Evolutionary conservation across 2,113 vertebrate genomes (phyloP), one percentile per base, ranked within the genome.

Genomic region (Petaurus breviceps): DNA sequence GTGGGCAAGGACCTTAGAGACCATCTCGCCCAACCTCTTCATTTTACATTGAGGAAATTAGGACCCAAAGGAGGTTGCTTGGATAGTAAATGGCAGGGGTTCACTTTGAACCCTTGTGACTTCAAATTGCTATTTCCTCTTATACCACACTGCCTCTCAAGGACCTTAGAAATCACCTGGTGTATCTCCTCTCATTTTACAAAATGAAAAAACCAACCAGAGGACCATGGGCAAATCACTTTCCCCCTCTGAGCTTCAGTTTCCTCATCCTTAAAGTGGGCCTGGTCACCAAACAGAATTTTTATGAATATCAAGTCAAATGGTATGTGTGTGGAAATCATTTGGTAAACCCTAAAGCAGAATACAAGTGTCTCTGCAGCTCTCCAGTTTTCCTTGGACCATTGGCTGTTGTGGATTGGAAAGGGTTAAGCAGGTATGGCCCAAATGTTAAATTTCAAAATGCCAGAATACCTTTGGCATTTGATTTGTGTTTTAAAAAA

Each of bases 401-500:
- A 25, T 31, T 31, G 5, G 26, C 46, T 51, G n/a, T 43, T 49
- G 10, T 50, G 10, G 90, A 31, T 51, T 28, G 26, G 47, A 49
- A 51, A 51, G 90, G 24, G 47, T 51, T 90, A 26, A 49, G 19
- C 14, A 31, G 90, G 49, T 47, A 47, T 51, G 24, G 28, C 47
- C 14, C 10, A 90, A 51, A 90, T 50, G 90, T 90, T 31, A 50
- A 51, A 90, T 90, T 90, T 49, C 47, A 49, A 51, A 90, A 90
- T 14, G 90, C 10, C 46, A 50, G 68, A 93, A 84, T 90, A n/a
- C 95, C 43, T 92, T 90, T 93, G 95, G 92, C 94, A n/a, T 61
- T 19, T 52, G 89, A 54, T 11, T 68, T 90, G 1, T 37, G n/a
- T 43, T 84, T 43, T 8, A 43, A 84, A 68, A 68, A 14, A 68